Percentiles rank a stretch among this genome's conserved stretches.
These are phyloP conservation scores for Hydra vulgaris DNA, from an alignment of 30 jellyfish, hydroid and myxozoan genomes.

Conservation along the genomic window DNA sequence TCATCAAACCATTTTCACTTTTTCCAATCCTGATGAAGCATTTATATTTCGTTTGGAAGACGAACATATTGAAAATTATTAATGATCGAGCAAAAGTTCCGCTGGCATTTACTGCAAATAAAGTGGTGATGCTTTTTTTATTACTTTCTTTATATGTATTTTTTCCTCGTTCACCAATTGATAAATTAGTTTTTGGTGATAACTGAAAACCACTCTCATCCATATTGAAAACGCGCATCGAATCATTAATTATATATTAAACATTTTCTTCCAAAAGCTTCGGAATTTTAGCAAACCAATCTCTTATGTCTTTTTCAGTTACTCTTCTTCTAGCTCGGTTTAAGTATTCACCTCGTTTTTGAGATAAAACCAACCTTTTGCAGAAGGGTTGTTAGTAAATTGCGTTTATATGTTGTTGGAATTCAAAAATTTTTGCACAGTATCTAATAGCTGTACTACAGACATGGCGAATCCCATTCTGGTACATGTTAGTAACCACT, in stretches of 20 bases:
- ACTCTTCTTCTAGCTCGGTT: not conserved
- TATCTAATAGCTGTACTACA: not conserved
- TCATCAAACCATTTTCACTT: not conserved
- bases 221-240: not conserved
- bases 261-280: not conserved
- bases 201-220: not conserved
- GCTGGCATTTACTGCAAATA: not conserved
- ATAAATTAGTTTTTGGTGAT: not conserved
- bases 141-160: not conserved
- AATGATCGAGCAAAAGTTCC: not conserved
- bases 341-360: not conserved
- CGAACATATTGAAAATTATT: not conserved
- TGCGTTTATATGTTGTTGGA: not conserved
- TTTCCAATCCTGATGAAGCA: not conserved
- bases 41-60: not conserved
- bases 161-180: not conserved
- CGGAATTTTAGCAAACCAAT: not conserved
- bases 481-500: not conserved
- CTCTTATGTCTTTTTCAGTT: not conserved
- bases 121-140: not conserved
- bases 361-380: not conserved
- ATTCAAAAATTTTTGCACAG: not conserved
- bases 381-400: not conserved
- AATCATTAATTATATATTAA: not conserved
- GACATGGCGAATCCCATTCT: not conserved